These are phyloP conservation scores for Harpegnathos saltator DNA, from an alignment of 1,140 invertebrate genomes.

Conservation along the genomic window DNA sequence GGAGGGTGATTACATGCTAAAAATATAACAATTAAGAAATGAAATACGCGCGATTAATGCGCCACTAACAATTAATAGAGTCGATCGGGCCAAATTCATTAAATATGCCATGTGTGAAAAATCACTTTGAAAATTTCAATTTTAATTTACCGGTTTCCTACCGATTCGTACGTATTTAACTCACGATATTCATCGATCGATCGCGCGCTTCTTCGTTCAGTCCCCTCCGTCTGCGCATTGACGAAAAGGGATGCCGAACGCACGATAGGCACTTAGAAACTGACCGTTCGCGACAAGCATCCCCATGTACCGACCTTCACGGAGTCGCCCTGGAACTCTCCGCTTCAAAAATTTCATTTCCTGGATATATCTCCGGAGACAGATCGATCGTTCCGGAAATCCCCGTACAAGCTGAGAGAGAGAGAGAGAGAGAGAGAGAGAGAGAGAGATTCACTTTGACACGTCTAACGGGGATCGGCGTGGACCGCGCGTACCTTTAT, in stretches of 20 bases:
- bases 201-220: neutral
- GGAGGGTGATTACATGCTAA: too few relatives aligned
- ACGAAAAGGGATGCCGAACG: constrained; percentile 50
- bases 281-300: constrained; percentile 65
- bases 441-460: constrained; percentile 71
- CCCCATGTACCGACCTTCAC: constrained; percentile 57
- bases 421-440: too few relatives aligned
- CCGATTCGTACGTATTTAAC: neutral
- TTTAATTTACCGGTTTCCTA: too few relatives aligned
- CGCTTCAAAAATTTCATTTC: constrained; percentile 72
- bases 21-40: too few relatives aligned
- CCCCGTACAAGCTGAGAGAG: constrained; percentile 31
- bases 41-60: too few relatives aligned
- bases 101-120: too few relatives aligned
- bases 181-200: neutral
- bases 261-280: constrained; percentile 40
- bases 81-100: too few relatives aligned
- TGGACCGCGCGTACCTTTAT: constrained; percentile 57
- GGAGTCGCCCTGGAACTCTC: constrained; percentile 34
- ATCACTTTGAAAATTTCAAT: too few relatives aligned
- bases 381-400: constrained; percentile 68
- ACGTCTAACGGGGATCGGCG: constrained; percentile 46
- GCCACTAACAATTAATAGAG: too few relatives aligned
- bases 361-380: constrained; percentile 67
- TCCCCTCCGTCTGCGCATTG: neutral